Percentiles rank a stretch among this genome's conserved stretches.
Evolutionary conservation across 1,140 invertebrate species (phyloP).

Genomic region (Oscheius sp.): DNA sequence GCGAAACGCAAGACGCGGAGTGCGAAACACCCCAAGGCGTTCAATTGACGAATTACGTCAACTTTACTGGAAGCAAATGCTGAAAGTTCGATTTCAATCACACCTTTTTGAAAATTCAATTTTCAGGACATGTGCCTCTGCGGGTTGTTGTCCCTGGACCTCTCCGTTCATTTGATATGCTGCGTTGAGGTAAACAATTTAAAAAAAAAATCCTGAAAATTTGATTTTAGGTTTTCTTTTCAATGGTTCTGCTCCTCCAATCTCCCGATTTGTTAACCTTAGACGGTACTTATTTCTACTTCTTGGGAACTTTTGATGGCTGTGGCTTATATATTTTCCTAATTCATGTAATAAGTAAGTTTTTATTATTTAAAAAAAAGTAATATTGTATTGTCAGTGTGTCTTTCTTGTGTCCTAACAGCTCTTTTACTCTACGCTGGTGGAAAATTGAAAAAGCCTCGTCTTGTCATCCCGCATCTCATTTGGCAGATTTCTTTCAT

Average conservation of each 20-base stretch:
- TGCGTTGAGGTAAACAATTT: constrained; percentile 16
- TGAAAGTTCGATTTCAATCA: no score
- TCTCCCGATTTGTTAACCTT: constrained; percentile 21
- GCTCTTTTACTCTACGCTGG: constrained; percentile 25
- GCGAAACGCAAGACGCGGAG: no score
- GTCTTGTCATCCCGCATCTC: constrained; percentile 20
- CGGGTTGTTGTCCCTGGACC: constrained; percentile 11
- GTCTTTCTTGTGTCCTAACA: constrained; percentile 9
- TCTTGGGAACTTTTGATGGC: constrained; percentile 28
- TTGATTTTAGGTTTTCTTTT: constrained; percentile 29
- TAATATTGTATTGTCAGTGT: constrained; percentile 5
- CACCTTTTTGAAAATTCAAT: no score
- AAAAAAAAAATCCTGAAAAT: background rate
- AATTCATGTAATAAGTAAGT: constrained; percentile 17
- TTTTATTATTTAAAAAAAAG: background rate
- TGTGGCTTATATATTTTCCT: constrained; percentile 23
- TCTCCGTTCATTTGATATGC: constrained; percentile 21
- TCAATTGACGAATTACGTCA: no score
- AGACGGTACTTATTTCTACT: constrained; percentile 32
- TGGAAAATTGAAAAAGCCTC: constrained; percentile 1
- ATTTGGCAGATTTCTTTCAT: constrained; percentile 30
- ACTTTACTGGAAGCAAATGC: no score
- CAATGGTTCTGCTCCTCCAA: constrained; percentile 19
- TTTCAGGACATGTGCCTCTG: constrained; percentile 36
- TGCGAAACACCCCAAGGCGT: no score